These are phyloP conservation scores for Pandion haliaetus DNA, from an alignment of 2,113 vertebrate genomes.

Conservation along the genomic window DNA sequence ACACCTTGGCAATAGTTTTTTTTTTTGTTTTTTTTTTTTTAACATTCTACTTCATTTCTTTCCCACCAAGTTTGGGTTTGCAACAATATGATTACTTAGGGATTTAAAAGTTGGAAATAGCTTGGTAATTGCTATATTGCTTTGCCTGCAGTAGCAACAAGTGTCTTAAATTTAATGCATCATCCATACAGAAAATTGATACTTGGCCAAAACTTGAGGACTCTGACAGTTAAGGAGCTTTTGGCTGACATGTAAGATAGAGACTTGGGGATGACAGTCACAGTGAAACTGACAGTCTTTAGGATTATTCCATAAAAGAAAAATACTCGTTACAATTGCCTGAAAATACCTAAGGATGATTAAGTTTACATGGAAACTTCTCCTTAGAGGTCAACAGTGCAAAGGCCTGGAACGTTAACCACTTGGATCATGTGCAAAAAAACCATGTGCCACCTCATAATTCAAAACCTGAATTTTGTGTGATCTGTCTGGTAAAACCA, in stretches of 20 bases:
- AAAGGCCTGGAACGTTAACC: background rate
- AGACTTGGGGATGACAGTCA: background rate
- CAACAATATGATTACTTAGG: conserved; percentile 23
- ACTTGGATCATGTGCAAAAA: background rate
- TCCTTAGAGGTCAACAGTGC: background rate
- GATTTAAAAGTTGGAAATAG: conserved; percentile 47
- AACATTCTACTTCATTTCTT: background rate
- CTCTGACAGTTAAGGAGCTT: conserved; percentile 44
- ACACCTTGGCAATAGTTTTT: background rate
- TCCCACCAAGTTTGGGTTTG: background rate
- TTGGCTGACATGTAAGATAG: conserved; percentile 34
- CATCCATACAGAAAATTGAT: conserved; percentile 52
- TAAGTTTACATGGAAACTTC: background rate
- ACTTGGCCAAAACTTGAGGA: background rate
- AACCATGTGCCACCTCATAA: background rate
- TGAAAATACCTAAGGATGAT: background rate
- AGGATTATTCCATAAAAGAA: conserved; percentile 18
- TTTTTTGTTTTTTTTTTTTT: conserved; percentile 18
- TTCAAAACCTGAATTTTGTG: background rate
- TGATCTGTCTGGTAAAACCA: background rate
- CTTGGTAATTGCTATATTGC: conserved; percentile 53
- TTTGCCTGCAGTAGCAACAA: conserved; percentile 1
- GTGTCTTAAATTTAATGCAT: conserved; percentile 30
- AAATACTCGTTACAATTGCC: background rate
- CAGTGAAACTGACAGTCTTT: background rate